Conservation (phyloP, 2,888 invertebrate genomes). For the Archips crataeganus region DNA sequence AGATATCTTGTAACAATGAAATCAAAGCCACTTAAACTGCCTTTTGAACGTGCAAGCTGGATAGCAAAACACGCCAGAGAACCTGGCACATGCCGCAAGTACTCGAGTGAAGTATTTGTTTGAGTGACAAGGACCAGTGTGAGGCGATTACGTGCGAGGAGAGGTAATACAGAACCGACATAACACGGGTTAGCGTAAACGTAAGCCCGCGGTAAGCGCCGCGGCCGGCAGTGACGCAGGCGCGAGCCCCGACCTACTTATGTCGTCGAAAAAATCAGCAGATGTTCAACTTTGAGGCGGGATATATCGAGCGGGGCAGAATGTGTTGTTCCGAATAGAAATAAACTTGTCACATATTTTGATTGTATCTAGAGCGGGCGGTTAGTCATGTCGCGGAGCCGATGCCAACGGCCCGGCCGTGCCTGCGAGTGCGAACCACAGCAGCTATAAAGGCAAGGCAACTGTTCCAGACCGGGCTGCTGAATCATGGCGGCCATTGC, state of each 20-base stretch:
- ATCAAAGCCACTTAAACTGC: neutral
- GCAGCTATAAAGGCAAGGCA: conserved; percentile 83
- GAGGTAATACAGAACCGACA: conserved; percentile 62
- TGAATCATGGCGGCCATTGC: conserved; percentile 47
- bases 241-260: conserved; percentile 84
- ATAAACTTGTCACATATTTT: conserved; percentile 86
- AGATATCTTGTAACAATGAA: neutral
- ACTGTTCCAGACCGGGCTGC: conserved; percentile 82
- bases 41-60: neutral
- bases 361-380: conserved; percentile 85
- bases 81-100: conserved; percentile 28
- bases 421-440: conserved; percentile 60
- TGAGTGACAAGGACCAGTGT: conserved; percentile 40
- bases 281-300: conserved; percentile 81
- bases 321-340: conserved; percentile 85
- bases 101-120: conserved; percentile 31
- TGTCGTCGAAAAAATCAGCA: conserved; percentile 83
- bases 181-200: conserved; percentile 78
- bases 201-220: conserved; percentile 65
- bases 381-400: conserved; percentile 82
- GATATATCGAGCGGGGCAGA: conserved; percentile 80
- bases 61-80: conserved; percentile 2
- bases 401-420: conserved; percentile 83
- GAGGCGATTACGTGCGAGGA: conserved; percentile 48
- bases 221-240: conserved; percentile 76